phyloP scores from a whole-genome alignment of 2,888 invertebrate species.

The Lasioglossum lativentre region DNA sequence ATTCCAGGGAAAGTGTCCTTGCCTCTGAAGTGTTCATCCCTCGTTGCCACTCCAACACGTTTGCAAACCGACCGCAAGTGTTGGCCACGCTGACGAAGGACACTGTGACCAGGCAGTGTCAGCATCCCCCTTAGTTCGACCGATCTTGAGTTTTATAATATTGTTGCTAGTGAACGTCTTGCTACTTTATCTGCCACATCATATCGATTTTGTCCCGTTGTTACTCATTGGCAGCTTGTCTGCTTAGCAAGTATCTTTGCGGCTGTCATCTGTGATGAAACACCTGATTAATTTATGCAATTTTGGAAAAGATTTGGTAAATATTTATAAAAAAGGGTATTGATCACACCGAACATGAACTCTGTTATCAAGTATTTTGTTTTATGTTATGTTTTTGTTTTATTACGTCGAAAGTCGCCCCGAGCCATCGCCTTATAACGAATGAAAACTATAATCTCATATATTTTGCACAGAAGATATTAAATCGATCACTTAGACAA shows the following conservation, averaged over 20 bases:
- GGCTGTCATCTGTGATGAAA: no score
- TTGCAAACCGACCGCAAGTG: neutral
- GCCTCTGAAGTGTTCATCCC: neutral
- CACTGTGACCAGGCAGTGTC: neutral
- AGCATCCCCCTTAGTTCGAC: neutral
- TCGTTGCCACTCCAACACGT: conserved; percentile 3
- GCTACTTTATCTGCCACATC: neutral
- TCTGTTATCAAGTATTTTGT: no score
- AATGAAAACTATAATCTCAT: no score
- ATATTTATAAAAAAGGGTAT: no score
- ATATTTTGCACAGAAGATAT: no score
- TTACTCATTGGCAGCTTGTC: neutral
- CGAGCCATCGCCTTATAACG: no score
- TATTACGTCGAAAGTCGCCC: no score
- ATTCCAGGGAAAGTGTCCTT: neutral
- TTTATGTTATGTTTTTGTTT: no score
- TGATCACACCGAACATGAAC: no score
- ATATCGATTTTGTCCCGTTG: neutral
- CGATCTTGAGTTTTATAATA: neutral
- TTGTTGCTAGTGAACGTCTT: neutral
- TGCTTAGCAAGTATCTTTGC: neutral
- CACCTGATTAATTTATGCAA: no score
- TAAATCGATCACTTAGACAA: no score
- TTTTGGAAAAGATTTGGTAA: no score
- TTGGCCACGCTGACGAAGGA: conserved; percentile 1